phyloP scores from a whole-genome alignment of 2,113 vertebrate genomes.

The Marmota flaviventris region DNA sequence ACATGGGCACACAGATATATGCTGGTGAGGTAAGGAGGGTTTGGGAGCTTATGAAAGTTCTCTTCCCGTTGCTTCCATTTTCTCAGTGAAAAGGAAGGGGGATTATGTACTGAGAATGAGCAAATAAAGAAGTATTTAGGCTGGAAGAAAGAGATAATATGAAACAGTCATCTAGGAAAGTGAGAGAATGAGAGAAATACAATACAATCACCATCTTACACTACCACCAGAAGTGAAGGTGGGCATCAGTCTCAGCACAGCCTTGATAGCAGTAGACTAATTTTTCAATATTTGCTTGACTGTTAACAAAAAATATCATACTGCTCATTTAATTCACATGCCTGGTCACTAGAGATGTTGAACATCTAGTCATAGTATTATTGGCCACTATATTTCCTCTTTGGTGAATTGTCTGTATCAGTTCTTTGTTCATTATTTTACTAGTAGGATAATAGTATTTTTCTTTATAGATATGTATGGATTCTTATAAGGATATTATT shows the following conservation, averaged over 20 bases:
- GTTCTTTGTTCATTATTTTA: conserved; percentile 45
- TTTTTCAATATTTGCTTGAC: conserved; percentile 53
- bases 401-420: conserved; percentile 40
- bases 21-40: neutral
- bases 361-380: conserved; percentile 28
- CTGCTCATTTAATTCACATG: neutral
- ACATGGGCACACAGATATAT: neutral
- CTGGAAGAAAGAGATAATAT: neutral
- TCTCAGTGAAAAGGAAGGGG: conserved; percentile 56
- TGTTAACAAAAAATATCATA: conserved; percentile 35
- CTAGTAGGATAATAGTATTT: conserved; percentile 42
- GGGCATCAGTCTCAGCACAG: neutral
- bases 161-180: conserved; percentile 15
- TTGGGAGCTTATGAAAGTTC: neutral
- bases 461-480: conserved; percentile 24
- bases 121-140: neutral
- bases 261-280: neutral
- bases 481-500: conserved; percentile 36
- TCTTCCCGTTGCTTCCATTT: neutral
- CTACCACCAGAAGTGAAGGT: neutral
- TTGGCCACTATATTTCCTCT: conserved; percentile 25
- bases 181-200: conserved; percentile 7
- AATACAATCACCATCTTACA: neutral
- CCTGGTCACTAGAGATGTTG: conserved; percentile 7
- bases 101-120: neutral